phyloP scores from a whole-genome alignment of 92 coral and sea anemone species.

The Phenganax stokvisi region DNA sequence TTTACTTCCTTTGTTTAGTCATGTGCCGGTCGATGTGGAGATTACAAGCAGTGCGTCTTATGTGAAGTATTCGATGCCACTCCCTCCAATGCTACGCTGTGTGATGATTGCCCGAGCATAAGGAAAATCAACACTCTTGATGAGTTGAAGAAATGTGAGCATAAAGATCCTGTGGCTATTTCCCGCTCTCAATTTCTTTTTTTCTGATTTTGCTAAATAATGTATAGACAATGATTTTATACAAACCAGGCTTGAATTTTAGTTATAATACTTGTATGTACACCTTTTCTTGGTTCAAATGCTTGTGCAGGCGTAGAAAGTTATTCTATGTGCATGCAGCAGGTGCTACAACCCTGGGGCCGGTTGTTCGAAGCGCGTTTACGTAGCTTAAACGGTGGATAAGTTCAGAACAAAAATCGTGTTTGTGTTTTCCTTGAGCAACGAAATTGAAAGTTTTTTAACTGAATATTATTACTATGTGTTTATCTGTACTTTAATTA shows the following conservation, averaged over 20 bases:
- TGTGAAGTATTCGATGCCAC: constrained; percentile 12
- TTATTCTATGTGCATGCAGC: no score
- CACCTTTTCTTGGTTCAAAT: no score
- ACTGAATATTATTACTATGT: no score
- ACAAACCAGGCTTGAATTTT: background rate
- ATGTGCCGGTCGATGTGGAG: constrained; percentile 20
- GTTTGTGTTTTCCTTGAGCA: no score
- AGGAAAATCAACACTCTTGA: background rate
- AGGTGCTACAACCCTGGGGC: no score
- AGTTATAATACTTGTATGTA: no score
- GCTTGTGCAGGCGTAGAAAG: no score
- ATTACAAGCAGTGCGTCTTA: constrained; percentile 5
- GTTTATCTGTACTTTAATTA: no score
- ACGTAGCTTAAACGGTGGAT: no score
- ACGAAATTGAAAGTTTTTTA: no score
- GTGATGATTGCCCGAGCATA: constrained; percentile 4
- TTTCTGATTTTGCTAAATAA: background rate
- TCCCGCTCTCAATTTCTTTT: background rate
- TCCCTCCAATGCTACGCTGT: constrained; percentile 12
- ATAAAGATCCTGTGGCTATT: background rate
- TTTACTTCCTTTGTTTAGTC: constrained; percentile 9
- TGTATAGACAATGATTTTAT: background rate
- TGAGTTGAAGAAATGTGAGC: background rate
- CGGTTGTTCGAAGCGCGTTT: no score
- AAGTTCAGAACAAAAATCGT: no score